Percentiles rank a stretch among this genome's conserved stretches.
Conservation (phyloP, 2,888 invertebrate species). For the Argynnis bischoffii region DNA sequence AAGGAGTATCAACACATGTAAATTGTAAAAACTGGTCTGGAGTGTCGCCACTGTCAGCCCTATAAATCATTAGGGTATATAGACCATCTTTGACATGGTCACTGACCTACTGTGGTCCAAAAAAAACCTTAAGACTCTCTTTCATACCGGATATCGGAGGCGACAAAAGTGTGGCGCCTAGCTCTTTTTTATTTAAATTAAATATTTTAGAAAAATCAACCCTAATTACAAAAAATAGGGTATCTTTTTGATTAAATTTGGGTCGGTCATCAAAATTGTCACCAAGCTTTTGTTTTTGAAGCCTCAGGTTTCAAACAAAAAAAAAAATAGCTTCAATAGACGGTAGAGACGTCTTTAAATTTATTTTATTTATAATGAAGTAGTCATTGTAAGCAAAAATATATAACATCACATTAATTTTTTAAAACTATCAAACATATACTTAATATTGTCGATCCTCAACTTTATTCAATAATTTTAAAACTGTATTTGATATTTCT, state of each 20-base stretch:
- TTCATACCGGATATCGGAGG: constrained; percentile 72
- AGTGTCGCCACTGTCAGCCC: constrained; percentile 47
- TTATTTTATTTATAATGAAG: background rate
- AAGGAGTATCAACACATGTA: constrained; percentile 33
- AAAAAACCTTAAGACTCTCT: constrained; percentile 38
- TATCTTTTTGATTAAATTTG: constrained; percentile 26
- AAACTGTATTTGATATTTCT: too few relatives aligned
- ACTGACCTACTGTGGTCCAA: constrained; percentile 58
- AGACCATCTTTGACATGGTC: constrained; percentile 55
- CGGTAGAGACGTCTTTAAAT: constrained; percentile 18
- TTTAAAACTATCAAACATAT: too few relatives aligned
- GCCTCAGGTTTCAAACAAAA: constrained; percentile 42
- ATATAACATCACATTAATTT: too few relatives aligned
- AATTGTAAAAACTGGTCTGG: constrained; percentile 43
- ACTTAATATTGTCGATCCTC: too few relatives aligned
- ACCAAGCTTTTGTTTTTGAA: constrained; percentile 45
- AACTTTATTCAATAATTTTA: too few relatives aligned
- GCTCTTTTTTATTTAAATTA: constrained; percentile 48
- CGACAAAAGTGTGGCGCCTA: constrained; percentile 76
- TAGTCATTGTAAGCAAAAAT: too few relatives aligned
- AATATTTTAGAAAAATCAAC: constrained; percentile 29
- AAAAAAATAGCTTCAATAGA: constrained; percentile 26
- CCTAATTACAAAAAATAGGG: constrained; percentile 29
- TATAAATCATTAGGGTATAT: constrained; percentile 68
- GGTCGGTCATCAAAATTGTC: constrained; percentile 31